Percentiles rank a stretch among this genome's conserved stretches.
These are phyloP conservation scores for Coreoperca whiteheadi DNA, from an alignment of 2,113 vertebrate genomes.

Conservation along the genomic window DNA sequence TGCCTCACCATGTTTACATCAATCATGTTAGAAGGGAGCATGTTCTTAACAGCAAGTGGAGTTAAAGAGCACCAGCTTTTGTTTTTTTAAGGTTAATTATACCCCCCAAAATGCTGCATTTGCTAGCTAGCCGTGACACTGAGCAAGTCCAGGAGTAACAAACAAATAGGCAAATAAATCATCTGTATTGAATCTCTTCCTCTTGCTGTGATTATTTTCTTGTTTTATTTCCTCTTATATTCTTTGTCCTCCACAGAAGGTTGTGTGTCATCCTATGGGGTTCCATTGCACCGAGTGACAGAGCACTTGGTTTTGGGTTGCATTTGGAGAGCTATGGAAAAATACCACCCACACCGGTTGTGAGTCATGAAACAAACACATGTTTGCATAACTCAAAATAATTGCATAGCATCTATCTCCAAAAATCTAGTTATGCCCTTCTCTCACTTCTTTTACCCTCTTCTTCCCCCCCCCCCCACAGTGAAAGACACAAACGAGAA, in stretches of 20 bases:
- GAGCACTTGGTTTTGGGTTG: constrained; percentile 49
- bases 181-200: constrained; percentile 28
- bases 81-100: constrained; percentile 39
- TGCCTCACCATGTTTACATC: constrained; percentile 52
- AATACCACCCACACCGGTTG: constrained; percentile 38
- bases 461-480: neutral
- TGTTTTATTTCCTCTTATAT: neutral
- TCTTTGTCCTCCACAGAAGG: constrained; percentile 30
- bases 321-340: constrained; percentile 25
- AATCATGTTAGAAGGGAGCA: constrained; percentile 41
- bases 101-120: constrained; percentile 26
- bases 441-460: constrained; percentile 5
- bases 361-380: constrained; percentile 53
- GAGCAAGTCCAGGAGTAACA: constrained; percentile 12
- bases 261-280: constrained; percentile 33
- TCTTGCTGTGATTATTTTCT: constrained; percentile 21
- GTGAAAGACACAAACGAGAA: constrained; percentile 53
- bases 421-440: constrained; percentile 49
- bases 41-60: neutral
- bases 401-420: constrained; percentile 45
- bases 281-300: constrained; percentile 32
- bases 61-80: constrained; percentile 9
- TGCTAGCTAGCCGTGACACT: neutral
- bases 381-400: constrained; percentile 65
- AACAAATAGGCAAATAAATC: constrained; percentile 50